Evolutionary conservation across 2,113 vertebrate genomes (phyloP), one percentile per base, ranked within the genome.

Genomic region (Xyrauchen texanus): DNA sequence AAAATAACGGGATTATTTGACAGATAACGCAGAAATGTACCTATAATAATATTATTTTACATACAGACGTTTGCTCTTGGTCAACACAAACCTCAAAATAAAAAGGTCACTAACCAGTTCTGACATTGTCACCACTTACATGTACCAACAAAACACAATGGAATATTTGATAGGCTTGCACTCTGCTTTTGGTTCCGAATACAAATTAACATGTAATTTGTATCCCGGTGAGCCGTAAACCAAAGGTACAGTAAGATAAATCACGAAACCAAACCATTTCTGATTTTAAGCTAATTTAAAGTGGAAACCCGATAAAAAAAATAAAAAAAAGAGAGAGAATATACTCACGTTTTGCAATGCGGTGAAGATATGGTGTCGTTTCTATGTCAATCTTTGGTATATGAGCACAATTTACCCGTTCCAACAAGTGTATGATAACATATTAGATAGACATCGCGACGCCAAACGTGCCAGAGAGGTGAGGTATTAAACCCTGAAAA

Each of bases 361-460:
- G 60, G 9, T 3, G 71, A 51, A 13, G 58, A 51, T 74, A 13
- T 7, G 12, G 16, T 49, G 72, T 42, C 11, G 58, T 21, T 62
- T 51, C 16, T 63, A 46, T 34, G 45, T 7, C 12, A 53, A 4
- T 15, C 2, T 53, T 53, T 42, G 11, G 46, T 42, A 9, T 52
- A 42, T 2, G n/a, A 13, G 6, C 63, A 34, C n/a, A 13, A 58
- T 75, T 68, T 62, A 57, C 53, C 52, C 52, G 52, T 60, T 74
- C 63, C 64, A 75, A 11, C 72, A 66, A 68, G 55, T 57, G 65
- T 8, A 44, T 53, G 57, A 13, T 76, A 74, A 55, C 76, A 53
- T 68, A 60, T 55, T 45, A 11, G 34, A 68, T 45, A 11, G 34
- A 68, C 79, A 81, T 81, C 46, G 71, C 63, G 71, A 68, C 15